A percentile compares a stretch with the other conserved stretches of the same genome.
These are phyloP conservation scores for Pyrrhosoma nymphula DNA, from an alignment of 2,888 invertebrate genomes.

Conservation along the genomic window DNA sequence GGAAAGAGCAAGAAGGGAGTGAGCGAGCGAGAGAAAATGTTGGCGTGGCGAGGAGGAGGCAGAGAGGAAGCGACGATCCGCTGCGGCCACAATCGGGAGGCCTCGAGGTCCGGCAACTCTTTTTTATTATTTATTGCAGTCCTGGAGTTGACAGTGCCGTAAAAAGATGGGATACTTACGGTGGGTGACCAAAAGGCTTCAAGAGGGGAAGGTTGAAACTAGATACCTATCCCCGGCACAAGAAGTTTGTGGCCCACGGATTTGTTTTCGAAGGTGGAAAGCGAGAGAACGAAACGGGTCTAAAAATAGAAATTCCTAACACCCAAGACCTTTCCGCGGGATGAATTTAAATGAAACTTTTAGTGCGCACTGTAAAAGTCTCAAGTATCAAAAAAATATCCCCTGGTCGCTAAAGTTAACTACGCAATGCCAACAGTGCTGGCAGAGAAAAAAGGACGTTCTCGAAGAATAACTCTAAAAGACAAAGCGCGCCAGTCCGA, in stretches of 20 bases:
- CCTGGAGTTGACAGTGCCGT: constrained; percentile 44
- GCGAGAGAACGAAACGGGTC: not conserved
- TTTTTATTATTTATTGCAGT: constrained; percentile 58
- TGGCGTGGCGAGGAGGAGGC: not conserved
- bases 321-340: not conserved
- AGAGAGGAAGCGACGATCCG: constrained; percentile 54
- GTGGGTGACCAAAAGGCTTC: constrained; percentile 35
- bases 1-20: not conserved
- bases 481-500: too few relatives aligned
- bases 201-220: constrained; percentile 54
- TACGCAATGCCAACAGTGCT: not conserved
- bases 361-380: not conserved
- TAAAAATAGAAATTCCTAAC: constrained; percentile 22
- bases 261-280: constrained; percentile 48
- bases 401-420: not conserved
- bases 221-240: constrained; percentile 44
- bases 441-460: not conserved
- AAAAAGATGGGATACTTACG: constrained; percentile 63
- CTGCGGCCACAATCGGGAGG: constrained; percentile 38
- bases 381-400: not conserved
- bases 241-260: constrained; percentile 56
- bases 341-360: constrained; percentile 3
- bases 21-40: not conserved
- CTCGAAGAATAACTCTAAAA: not conserved
- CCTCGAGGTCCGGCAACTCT: constrained; percentile 25